Conservation (phyloP, 1,140 invertebrate species). For the Eueides isabella region DNA sequence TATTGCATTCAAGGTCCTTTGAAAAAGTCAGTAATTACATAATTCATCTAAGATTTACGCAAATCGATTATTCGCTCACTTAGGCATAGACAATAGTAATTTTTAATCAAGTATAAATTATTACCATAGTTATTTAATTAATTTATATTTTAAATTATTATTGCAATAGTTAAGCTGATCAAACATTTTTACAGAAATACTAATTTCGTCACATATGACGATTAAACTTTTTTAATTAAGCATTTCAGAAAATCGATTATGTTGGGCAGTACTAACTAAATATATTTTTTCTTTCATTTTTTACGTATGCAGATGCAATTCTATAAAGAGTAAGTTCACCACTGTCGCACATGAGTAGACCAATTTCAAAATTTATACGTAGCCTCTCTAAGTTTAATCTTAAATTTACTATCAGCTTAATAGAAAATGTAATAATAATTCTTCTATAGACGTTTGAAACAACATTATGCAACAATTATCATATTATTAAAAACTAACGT, state of each 20-base stretch:
- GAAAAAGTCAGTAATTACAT: neutral
- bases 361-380: no score
- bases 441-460: neutral
- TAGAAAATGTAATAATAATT: neutral
- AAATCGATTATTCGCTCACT: neutral
- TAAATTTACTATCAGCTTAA: constrained; percentile 3
- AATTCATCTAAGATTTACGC: neutral
- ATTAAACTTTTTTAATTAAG: no score
- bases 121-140: neutral
- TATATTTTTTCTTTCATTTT: no score
- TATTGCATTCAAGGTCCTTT: neutral
- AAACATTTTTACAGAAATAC: neutral
- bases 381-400: no score
- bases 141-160: constrained; percentile 9
- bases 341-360: no score
- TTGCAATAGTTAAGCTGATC: neutral
- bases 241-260: no score
- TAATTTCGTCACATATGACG: neutral
- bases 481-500: constrained; percentile 52
- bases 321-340: no score
- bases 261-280: no score
- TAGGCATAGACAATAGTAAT: neutral
- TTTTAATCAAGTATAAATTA: neutral
- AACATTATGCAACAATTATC: constrained; percentile 50
- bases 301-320: no score